Conservation (phyloP, 35 echinoderm and acorn worm species). For the Apostichopus japonicus region DNA sequence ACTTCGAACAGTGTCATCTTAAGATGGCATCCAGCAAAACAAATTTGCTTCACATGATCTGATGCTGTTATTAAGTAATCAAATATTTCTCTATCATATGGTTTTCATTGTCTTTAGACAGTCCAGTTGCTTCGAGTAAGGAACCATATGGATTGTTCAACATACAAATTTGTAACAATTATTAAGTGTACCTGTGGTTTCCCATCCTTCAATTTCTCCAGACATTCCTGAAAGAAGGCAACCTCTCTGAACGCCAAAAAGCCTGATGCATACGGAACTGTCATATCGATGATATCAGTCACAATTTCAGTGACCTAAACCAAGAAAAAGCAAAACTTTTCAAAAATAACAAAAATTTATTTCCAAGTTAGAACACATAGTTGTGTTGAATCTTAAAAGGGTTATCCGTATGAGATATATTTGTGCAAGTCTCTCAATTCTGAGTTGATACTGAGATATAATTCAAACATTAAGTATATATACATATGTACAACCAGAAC, state of each 20-base stretch:
- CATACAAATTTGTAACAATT: too few relatives aligned
- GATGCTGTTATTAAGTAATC: too few relatives aligned
- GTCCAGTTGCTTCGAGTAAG: too few relatives aligned
- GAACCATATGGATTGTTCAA: too few relatives aligned
- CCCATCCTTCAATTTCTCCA: slow-evolving; percentile 56
- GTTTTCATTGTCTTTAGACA: too few relatives aligned
- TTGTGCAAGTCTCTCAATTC: not conserved
- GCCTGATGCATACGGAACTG: slow-evolving; percentile 89
- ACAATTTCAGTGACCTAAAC: slow-evolving; percentile 75
- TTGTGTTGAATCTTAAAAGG: not conserved
- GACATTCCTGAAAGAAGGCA: slow-evolving; percentile 68
- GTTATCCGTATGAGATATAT: not conserved
- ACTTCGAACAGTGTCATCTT: too few relatives aligned
- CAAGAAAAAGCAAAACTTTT: not conserved
- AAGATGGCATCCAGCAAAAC: too few relatives aligned
- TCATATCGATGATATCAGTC: slow-evolving; percentile 51
- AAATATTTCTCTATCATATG: too few relatives aligned
- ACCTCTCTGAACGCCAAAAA: slow-evolving; percentile 98
- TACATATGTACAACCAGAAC: too few relatives aligned
- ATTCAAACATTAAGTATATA: too few relatives aligned
- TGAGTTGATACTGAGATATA: too few relatives aligned
- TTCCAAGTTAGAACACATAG: not conserved
- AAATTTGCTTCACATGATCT: too few relatives aligned
- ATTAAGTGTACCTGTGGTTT: slow-evolving; percentile 72
- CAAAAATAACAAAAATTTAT: not conserved